Conservation (phyloP, 35 echinoderm and acorn worm genomes). For the Lytechinus pictus region DNA sequence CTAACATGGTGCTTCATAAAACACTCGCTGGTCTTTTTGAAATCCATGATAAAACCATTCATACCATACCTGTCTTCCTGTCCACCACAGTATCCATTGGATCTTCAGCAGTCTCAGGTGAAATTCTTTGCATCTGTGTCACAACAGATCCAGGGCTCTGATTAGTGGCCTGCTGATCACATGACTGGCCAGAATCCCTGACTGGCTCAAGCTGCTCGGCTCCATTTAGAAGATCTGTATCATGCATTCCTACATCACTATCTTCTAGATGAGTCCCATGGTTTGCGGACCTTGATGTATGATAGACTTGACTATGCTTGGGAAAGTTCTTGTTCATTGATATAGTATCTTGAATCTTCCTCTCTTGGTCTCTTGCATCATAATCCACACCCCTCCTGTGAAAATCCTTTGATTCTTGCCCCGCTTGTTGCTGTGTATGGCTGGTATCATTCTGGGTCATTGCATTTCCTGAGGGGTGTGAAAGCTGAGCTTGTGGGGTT, state of each 20-base stretch:
- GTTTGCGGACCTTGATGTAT: not conserved
- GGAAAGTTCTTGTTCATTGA: not conserved
- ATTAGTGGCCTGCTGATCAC: not conserved
- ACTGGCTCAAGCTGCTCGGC: not conserved
- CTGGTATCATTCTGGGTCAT: not conserved
- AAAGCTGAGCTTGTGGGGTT: not conserved
- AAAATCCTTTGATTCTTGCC: not conserved
- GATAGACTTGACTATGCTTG: not conserved
- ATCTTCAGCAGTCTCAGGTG: not conserved
- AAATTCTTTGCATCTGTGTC: conserved; percentile 32
- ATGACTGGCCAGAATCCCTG: conserved; percentile 33
- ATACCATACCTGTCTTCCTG: not conserved
- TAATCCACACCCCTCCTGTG: not conserved
- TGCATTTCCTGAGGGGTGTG: not conserved
- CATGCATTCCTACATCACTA: not conserved
- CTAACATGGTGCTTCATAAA: no score
- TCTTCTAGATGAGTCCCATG: not conserved
- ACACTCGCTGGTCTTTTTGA: no score
- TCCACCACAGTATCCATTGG: not conserved
- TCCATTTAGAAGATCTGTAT: not conserved
- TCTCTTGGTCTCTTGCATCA: not conserved
- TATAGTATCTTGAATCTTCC: not conserved
- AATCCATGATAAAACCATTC: not conserved
- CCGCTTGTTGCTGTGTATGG: not conserved
- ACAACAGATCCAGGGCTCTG: not conserved